phyloP scores from a whole-genome alignment of 92 coral and sea anemone genomes.

The Actinostola sp. region DNA sequence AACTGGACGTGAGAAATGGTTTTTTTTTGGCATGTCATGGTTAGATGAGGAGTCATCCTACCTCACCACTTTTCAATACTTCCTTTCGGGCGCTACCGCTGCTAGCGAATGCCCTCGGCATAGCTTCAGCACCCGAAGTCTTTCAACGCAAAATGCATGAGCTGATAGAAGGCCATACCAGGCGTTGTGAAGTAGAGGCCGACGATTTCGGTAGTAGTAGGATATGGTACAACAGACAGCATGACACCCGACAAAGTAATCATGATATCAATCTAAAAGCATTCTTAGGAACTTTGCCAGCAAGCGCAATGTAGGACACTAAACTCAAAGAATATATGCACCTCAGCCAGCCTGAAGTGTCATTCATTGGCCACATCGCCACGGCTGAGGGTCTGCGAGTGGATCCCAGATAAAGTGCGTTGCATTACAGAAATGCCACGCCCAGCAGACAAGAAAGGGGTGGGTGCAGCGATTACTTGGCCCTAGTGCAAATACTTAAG shows the following conservation, averaged over 20 bases:
- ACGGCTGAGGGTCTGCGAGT: constrained; percentile 35
- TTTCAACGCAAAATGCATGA: constrained; percentile 42
- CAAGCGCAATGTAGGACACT: constrained; percentile 32
- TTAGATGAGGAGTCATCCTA: constrained; percentile 45
- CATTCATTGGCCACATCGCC: constrained; percentile 46
- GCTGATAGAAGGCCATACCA: constrained; percentile 34
- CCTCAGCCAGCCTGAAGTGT: constrained; percentile 41
- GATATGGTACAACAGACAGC: constrained; percentile 26
- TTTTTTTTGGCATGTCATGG: constrained; percentile 63
- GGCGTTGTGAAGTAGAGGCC: constrained; percentile 45
- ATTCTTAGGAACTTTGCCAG: constrained; percentile 45
- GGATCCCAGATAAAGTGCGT: constrained; percentile 50
- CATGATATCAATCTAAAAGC: constrained; percentile 33
- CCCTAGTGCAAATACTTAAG: constrained; percentile 47
- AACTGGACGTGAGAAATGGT: constrained; percentile 50
- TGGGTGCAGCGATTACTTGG: constrained; percentile 62
- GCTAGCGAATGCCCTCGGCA: constrained; percentile 60
- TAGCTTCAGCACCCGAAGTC: constrained; percentile 43
- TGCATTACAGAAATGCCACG: constrained; percentile 53
- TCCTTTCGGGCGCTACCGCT: constrained; percentile 45
- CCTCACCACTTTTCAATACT: constrained; percentile 42
- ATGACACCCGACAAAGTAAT: constrained; percentile 21
- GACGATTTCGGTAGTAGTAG: constrained; percentile 53
- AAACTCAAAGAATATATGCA: constrained; percentile 33
- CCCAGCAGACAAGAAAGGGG: constrained; percentile 60